Base-by-base conservation (phyloP, 2,888 invertebrate genomes). In the Lithophane socia region DNA sequence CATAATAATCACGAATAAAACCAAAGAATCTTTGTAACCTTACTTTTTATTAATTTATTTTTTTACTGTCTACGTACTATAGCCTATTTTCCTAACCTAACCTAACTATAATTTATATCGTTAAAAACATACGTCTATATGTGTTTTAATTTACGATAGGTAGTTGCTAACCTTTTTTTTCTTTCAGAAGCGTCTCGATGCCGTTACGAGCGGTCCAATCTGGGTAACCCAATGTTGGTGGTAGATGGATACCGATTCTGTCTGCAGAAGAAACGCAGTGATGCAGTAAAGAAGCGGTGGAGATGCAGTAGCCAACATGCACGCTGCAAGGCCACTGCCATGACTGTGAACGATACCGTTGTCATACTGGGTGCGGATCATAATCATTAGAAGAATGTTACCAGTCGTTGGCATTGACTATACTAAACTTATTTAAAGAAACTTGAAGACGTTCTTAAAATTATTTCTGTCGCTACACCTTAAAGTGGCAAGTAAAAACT, bases 211-310 rank as follows among this genome's bases (percentile, higher is more conserved):
- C 16, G 49, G 3, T 83, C 85, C 0, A 82, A 58, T 52, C 18
- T 66, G 42, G 82, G 81, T 10, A 83, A 83, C n/a, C 83, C 79
- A 16, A 84, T 84, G 83, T n/a, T 85, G 67, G 85, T 78, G 42
- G 65, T 87, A 42, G 85, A 85, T 75, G 86, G 86, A 5, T 86
- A 87, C 61, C 54, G 75, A 10, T 86, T 79, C 56, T 79, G 73
- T 37, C 37, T 84, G 42, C 79, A 77, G 63, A 82, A 82, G 52
- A 82, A 60, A 24, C 73, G 80, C 10, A 86, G 75, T 47, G 63
- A 74, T n/a, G 76, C 58, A 2, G 8, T 61, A 5, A 88, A 73
- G n/a, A 84, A 80, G 3, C 76, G 82, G 0, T 87, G 87, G 87
- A 80, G 74, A 8, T 87, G 87, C 73, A 80, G 73, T 29, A 80